Conservation (phyloP, 2,888 invertebrate species). For the Polylopha cassiicola region DNA sequence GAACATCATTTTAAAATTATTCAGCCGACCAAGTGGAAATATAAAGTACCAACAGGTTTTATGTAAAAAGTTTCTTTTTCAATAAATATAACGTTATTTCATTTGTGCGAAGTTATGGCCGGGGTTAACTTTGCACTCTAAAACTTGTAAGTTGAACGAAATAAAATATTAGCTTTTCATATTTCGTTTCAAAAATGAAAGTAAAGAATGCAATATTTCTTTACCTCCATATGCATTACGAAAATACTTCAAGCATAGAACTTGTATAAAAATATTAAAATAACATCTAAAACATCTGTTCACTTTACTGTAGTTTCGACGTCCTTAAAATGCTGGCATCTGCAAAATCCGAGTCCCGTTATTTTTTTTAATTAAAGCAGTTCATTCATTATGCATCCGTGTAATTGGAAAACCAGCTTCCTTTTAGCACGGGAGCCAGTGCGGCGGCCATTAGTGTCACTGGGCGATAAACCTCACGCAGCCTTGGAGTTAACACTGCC, state of each 20-base stretch:
- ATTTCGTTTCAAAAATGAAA: no score
- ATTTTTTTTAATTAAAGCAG: constrained; percentile 11
- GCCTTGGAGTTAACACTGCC: constrained; percentile 1
- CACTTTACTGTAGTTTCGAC: no score
- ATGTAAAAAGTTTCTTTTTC: constrained; percentile 4
- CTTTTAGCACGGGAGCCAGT: constrained; percentile 12
- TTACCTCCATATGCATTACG: constrained; percentile 1
- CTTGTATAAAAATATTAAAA: no score
- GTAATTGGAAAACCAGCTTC: constrained; percentile 21
- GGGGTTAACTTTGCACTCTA: no score
- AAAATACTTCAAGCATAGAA: no score
- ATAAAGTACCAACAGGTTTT: constrained; percentile 18
- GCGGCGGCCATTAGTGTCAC: constrained; percentile 12
- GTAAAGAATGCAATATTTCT: background rate
- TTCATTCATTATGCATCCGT: constrained; percentile 15
- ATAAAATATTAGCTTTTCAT: no score
- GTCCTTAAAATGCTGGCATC: no score
- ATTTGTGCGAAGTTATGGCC: no score
- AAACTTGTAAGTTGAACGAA: no score
- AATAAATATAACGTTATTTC: background rate
- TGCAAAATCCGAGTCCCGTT: no score
- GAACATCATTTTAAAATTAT: constrained; percentile 18
- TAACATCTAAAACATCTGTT: no score
- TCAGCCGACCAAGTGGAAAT: constrained; percentile 17
- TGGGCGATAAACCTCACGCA: constrained; percentile 5